Evolutionary conservation across 2,797 vertebrate species (phyloP).

Genomic region (Chromobotia macracanthus): DNA sequence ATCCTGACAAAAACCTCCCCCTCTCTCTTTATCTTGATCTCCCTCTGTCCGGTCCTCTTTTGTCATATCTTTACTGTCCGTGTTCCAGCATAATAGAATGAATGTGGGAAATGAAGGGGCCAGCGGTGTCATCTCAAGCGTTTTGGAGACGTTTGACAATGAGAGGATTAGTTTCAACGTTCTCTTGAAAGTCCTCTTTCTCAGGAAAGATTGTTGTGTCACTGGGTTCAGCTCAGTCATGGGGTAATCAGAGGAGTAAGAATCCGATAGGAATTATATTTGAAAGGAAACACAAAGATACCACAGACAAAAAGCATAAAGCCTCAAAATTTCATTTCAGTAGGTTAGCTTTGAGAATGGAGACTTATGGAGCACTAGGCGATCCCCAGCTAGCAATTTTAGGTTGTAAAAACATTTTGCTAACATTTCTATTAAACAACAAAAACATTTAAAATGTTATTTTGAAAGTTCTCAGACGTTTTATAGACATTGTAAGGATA

Average conservation of each 20-base stretch:
- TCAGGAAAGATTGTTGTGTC: slow-evolving; percentile 48
- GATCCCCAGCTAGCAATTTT: too few species aligned
- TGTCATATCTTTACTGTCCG: slow-evolving; percentile 24
- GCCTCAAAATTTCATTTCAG: not conserved
- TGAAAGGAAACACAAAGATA: not conserved
- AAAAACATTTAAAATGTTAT: too few species aligned
- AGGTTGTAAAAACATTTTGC: too few species aligned
- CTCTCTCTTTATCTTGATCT: slow-evolving; percentile 3
- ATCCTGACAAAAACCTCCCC: not conserved
- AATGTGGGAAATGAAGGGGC: slow-evolving; percentile 47
- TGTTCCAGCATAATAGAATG: slow-evolving; percentile 45
- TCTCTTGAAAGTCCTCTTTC: slow-evolving; percentile 21
- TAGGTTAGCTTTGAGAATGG: not conserved
- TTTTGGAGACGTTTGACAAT: slow-evolving; percentile 55
- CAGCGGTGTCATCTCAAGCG: slow-evolving; percentile 18
- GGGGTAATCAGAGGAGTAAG: slow-evolving; percentile 50
- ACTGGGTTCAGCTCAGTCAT: slow-evolving; percentile 65
- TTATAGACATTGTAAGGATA: too few species aligned
- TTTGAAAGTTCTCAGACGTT: too few species aligned
- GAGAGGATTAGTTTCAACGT: slow-evolving; percentile 63
- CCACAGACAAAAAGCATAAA: not conserved
- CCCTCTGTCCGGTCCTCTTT: slow-evolving; percentile 4
- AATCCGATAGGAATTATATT: not conserved
- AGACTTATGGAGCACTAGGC: too few species aligned
- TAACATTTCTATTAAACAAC: too few species aligned